Evolutionary conservation across 2,888 invertebrate genomes (phyloP), one percentile per base, ranked within the genome.

Genomic region (Oscheius sp.): DNA sequence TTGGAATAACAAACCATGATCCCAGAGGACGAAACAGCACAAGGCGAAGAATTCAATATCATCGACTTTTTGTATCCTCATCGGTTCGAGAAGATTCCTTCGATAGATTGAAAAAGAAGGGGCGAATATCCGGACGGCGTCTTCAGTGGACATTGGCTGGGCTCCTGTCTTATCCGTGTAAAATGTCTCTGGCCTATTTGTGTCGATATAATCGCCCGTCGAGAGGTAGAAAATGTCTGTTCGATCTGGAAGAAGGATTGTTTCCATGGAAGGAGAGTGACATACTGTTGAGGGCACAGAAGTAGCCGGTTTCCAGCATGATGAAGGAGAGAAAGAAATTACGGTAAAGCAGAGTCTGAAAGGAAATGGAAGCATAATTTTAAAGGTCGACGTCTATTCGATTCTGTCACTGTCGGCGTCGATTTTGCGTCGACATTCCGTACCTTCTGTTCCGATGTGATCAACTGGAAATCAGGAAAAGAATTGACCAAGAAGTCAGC

Each of bases 251-350:
- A 73, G 23, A 45, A 45, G 29, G 9, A 5, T 59, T 13, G 3
- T 35, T 6, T 35, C 9, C 35, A 9, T 6, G 35, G 3, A 35
- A 35, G 35, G 35, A 9, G 16, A 7, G 12, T 18, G 43, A 61
- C 73, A 56, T 16, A 77, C 77, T 74, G 41, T 76, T 75, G 0
- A 77, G 12, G 25, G 75, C 71, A 52, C 77, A 77, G 43, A 69
- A 64, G 56, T 79, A 81, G n/a, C 81, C 81, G 16, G 76, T 78
- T 56, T 81, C 81, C n/a, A 81, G 68, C 55, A 81, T 72, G 66
- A 79, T 74, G 45, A 79, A 81, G 2, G 81, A 74, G 13, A 81
- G 21, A 58, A 77, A 81, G 56, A 79, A 79, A 43, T 78, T 76
- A 1, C 75, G 68, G 56, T 73, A 81, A 0, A 81, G 71, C 2